Evolutionary conservation across 2,797 vertebrate species (phyloP), one percentile per base, ranked within the genome.

Genomic region (Chloroceryle inda): DNA sequence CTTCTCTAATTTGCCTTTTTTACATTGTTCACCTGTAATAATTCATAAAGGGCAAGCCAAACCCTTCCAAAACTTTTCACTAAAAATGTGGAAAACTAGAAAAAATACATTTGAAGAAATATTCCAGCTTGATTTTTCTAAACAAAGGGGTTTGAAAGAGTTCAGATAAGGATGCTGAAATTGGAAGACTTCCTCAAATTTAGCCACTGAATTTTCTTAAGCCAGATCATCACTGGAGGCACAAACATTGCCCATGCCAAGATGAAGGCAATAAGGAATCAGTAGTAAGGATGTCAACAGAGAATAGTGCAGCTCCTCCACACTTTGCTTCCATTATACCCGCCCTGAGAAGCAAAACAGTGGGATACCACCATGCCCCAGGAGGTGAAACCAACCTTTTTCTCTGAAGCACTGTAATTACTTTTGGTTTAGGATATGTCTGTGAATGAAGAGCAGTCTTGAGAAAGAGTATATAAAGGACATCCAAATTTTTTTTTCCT

Each of bases 221-320:
- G 27, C 56, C 40, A 37, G 24, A 44, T 72, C 52, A 53, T 67
- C 37, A 89, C 67, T 76, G 59, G 52, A 92, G 68, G 68, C 92
- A 93, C 59, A 94, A 93, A 92, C n/a, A n/a, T 7, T 47, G 45
- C 16, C 67, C 42, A 44, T 49, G 58, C 75, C 86, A 95, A 92
- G 37, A 71, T 10, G 82, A 84, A 72, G 31, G 75, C 56, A 75
- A 29, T 52, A 87, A 80, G 37, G 21, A 82, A 72, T 68, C 37
- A 27, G 24, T 62, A 1, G 22, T 29, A 69, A 68, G 59, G 27
- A 38, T 56, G 31, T 67, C 78, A 86, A 26, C 56, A 78, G n/a
- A 58, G 31, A 76, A 33, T 26, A 53, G 59, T 17, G 21, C 29
- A 85, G 17, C n/a, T 91, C 55, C 62, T 89, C 2, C 0, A 12